A percentile compares a stretch with the other conserved stretches of the same genome.
These are phyloP conservation scores for Folsomia manolachei DNA, from an alignment of 2,888 invertebrate species.

Conservation along the genomic window DNA sequence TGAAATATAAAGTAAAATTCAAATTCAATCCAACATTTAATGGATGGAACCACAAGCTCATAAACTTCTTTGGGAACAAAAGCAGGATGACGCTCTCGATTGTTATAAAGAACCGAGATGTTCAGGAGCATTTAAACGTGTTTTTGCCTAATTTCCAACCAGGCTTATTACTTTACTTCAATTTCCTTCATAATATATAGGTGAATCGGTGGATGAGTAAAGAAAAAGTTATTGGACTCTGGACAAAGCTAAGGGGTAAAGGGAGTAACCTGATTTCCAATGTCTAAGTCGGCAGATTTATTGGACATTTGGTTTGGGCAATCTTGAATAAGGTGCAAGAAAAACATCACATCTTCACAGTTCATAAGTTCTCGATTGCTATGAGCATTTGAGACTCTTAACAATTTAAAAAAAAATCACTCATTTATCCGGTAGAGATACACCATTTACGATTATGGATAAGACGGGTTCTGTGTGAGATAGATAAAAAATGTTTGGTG, in stretches of 20 bases:
- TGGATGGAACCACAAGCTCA: neutral
- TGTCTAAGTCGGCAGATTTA: constrained; percentile 44
- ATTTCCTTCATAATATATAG: no score
- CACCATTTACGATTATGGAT: neutral
- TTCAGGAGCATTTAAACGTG: no score
- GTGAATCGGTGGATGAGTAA: no score
- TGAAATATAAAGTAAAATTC: no score
- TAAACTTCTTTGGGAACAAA: neutral
- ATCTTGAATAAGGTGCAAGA: constrained; percentile 25
- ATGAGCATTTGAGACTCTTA: constrained; percentile 5
- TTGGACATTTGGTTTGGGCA: constrained; percentile 39
- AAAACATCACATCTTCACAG: neutral
- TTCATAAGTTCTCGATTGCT: constrained; percentile 6
- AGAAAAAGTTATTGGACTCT: neutral
- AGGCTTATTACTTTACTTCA: no score
- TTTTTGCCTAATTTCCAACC: no score
- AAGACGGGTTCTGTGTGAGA: neutral
- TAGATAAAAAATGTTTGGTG: neutral
- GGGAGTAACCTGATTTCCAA: constrained; percentile 44
- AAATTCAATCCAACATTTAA: no score
- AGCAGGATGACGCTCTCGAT: neutral
- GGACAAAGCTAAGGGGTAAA: constrained; percentile 45
- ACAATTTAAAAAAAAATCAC: constrained; percentile 25
- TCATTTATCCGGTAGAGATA: neutral
- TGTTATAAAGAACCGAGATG: no score